Evolutionary conservation across 2,888 invertebrate species (phyloP), one percentile per base, ranked within the genome.

Genomic region (Eristalis intricaria): DNA sequence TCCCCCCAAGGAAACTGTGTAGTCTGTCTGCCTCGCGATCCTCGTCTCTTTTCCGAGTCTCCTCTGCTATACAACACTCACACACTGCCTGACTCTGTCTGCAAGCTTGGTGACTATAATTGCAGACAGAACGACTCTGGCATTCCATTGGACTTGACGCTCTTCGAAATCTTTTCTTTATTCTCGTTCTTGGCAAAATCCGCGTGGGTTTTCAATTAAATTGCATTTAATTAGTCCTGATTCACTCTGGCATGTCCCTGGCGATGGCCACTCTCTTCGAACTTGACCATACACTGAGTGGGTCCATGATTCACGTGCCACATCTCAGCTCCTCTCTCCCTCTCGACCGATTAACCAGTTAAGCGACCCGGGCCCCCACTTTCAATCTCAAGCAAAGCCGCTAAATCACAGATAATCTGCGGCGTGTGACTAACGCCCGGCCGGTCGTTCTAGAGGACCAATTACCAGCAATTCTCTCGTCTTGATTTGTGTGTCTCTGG

Each of bases 381-480:
- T 40, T 19, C 22, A 60, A 19, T 50, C 60, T 19, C 43, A 32
- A 32, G 32, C 32, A 32, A 32, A 10, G 1, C 32, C 32, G 32
- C 8, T 40, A 70, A 65, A 75, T 65, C 32, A 65, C 69, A 83
- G 56, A 68, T 77, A 81, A 81, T 58, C 68, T 77, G 60, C 19
- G 83, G 63, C 82, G 86, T 79, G 83, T 83, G 86, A 86, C 86
- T 83, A 82, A 86, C 74, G 22, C 82, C 71, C 32, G n/a, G 70
- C 58, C 50, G 22, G 35, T 32, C 40, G 4, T 0, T 38, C 50
- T 8, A 1, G 15, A 26, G 63, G 69, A 65, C 22, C 81, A 85
- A 85, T 85, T 85, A 85, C 70, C 43, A 71, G 50, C 83, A 83
- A 86, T 86, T 86, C 83, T 86, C 83, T 75, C 82, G 32, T 32